A percentile compares a stretch with the other conserved stretches of the same genome.
phyloP scores from a whole-genome alignment of 1,140 invertebrate species.

The Caerostris extrusa region DNA sequence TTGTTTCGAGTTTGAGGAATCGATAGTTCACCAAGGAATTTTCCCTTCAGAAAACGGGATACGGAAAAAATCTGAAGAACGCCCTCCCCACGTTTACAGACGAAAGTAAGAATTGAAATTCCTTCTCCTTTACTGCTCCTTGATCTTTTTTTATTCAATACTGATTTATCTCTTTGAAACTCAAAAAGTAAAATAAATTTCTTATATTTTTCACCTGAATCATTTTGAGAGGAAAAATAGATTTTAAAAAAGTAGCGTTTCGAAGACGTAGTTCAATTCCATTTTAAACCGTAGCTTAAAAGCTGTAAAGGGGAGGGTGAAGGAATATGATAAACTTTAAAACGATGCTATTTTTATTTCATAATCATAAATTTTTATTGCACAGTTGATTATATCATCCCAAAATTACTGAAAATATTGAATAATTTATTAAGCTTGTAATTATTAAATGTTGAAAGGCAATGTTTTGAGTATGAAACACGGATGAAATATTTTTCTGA shows the following conservation, averaged over 20 bases:
- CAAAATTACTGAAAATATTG: too few species aligned
- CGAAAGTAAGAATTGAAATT: slow-evolving; percentile 18
- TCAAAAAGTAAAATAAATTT: neutral
- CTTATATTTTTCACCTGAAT: neutral
- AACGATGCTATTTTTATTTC: too few species aligned
- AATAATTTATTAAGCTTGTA: too few species aligned
- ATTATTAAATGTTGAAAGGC: too few species aligned
- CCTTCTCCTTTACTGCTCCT: slow-evolving; percentile 40
- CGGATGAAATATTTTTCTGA: too few species aligned
- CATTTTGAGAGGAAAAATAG: slow-evolving; percentile 5
- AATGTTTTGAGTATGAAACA: too few species aligned
- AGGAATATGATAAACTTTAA: too few species aligned
- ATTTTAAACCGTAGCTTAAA: neutral
- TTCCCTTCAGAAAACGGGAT: neutral
- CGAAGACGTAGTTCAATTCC: neutral
- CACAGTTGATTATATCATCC: too few species aligned
- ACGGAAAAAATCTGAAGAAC: neutral
- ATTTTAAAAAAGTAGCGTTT: neutral
- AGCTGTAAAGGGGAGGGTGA: too few species aligned
- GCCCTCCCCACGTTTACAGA: neutral
- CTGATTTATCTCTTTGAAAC: neutral
- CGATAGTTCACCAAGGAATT: slow-evolving; percentile 12
- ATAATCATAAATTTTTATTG: too few species aligned
- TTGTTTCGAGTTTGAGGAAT: neutral
- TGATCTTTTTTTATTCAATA: neutral